Evolutionary conservation across 1,140 invertebrate species (phyloP).

Genomic region (Drosophila ananassae): DNA sequence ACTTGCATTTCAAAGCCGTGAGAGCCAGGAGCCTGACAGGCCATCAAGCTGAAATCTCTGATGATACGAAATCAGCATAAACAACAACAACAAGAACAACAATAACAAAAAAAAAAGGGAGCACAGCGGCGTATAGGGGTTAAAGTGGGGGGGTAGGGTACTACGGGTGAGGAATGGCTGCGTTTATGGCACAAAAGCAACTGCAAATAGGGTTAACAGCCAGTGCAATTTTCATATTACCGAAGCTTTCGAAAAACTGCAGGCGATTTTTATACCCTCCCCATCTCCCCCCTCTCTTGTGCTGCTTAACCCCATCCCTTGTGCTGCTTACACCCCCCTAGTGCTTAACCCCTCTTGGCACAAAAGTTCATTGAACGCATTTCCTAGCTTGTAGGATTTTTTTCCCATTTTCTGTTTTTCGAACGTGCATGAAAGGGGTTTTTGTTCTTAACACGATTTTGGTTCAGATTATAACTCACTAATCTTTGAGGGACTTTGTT

Average conservation of each 20-base stretch:
- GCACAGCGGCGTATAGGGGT: neutral
- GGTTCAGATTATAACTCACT: constrained; percentile 16
- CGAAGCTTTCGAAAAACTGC: constrained; percentile 60
- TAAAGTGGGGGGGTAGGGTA: neutral
- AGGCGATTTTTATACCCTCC: constrained; percentile 29
- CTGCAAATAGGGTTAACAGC: constrained; percentile 79
- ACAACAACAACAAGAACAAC: constrained; percentile 62
- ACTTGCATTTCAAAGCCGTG: constrained; percentile 34
- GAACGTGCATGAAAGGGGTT: constrained; percentile 4
- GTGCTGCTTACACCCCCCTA: constrained; percentile 1
- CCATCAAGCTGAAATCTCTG: constrained; percentile 77
- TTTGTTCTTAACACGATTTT: constrained; percentile 16
- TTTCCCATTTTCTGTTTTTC: neutral
- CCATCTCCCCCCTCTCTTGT: neutral
- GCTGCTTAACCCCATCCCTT: neutral
- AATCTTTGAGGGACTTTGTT: neutral
- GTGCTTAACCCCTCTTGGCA: neutral
- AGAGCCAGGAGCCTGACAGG: constrained; percentile 28
- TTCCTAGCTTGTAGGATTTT: constrained; percentile 29
- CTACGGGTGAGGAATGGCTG: constrained; percentile 1
- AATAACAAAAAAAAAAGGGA: constrained; percentile 1
- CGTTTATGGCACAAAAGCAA: constrained; percentile 77
- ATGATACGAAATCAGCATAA: constrained; percentile 81
- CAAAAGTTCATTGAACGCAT: constrained; percentile 53
- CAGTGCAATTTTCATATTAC: constrained; percentile 81